A percentile compares a stretch with the other conserved stretches of the same genome.
phyloP scores from a whole-genome alignment of 2,113 vertebrate species.

The Solea solea region DNA sequence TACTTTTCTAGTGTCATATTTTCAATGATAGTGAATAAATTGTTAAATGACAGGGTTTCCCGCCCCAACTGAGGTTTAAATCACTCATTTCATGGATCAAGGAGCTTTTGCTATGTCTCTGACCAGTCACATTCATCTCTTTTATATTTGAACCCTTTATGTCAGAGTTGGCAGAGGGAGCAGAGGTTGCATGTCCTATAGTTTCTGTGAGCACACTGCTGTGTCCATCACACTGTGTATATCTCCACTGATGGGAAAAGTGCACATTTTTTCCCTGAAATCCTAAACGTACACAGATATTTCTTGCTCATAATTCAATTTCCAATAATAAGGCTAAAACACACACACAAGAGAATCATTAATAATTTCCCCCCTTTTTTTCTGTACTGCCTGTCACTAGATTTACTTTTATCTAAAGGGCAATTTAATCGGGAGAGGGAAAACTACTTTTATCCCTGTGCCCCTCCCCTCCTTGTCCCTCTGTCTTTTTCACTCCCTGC shows the following conservation, averaged over 20 bases:
- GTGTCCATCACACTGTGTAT: constrained; percentile 15
- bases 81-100: too few relatives aligned
- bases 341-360: constrained; percentile 54
- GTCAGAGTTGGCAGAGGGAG: not conserved
- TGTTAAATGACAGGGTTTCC: too few relatives aligned
- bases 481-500: constrained; percentile 19
- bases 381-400: constrained; percentile 43
- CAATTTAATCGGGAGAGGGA: constrained; percentile 61
- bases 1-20: too few relatives aligned
- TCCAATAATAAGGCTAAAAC: constrained; percentile 50
- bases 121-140: not conserved
- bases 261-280: not conserved
- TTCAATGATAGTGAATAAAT: too few relatives aligned
- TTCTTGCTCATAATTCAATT: too few relatives aligned
- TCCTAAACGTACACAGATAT: constrained; percentile 3
- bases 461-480: constrained; percentile 27
- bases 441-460: constrained; percentile 54
- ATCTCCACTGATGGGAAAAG: not conserved
- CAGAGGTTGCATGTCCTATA: not conserved
- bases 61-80: too few relatives aligned
- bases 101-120: too few relatives aligned
- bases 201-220: not conserved
- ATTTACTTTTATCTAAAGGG: constrained; percentile 72
- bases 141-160: not conserved
- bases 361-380: constrained; percentile 28